Percentiles rank a stretch among this genome's conserved stretches.
phyloP scores from a whole-genome alignment of 2,797 vertebrate genomes.

The Karalla daura region DNA sequence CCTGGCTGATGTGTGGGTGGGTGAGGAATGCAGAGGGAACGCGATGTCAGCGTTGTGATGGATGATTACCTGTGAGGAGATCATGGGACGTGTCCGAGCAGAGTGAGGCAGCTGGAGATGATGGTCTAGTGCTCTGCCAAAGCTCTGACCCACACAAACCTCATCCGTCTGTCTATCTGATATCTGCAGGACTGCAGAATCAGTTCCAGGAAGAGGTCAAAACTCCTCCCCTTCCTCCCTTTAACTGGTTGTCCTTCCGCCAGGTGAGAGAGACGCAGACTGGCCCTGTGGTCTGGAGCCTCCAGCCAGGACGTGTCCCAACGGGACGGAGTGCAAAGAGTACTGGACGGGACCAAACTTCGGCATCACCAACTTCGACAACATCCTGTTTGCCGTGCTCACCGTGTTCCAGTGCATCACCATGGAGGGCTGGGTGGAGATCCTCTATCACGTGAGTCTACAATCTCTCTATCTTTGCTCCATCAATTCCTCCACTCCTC shows the following conservation, averaged over 20 bases:
- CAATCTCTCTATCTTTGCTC: not conserved
- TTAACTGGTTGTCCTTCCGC: not conserved
- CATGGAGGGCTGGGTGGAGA: slow-evolving; percentile 98
- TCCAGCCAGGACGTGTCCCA: slow-evolving; percentile 88
- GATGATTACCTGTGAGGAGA: slow-evolving; percentile 13
- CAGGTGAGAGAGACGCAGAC: slow-evolving; percentile 86
- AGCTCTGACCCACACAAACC: not conserved
- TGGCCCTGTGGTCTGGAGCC: slow-evolving; percentile 90
- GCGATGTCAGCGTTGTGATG: not conserved
- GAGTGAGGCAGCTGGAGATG: not conserved
- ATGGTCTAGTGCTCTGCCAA: not conserved
- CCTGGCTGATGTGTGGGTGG: slow-evolving; percentile 13
- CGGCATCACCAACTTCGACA: slow-evolving; percentile 98
- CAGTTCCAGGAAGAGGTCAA: not conserved
- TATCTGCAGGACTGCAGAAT: not conserved
- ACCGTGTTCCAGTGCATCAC: slow-evolving; percentile 99
- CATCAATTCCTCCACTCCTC: not conserved
- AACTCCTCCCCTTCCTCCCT: not conserved
- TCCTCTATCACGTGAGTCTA: slow-evolving; percentile 89
- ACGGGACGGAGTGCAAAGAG: slow-evolving; percentile 84
- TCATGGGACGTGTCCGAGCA: slow-evolving; percentile 3
- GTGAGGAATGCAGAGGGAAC: too few species aligned
- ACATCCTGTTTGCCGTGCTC: slow-evolving; percentile 96
- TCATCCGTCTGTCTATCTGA: not conserved
- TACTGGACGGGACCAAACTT: slow-evolving; percentile 97